Evolutionary conservation across 2,888 invertebrate genomes (phyloP).

Genomic region (Leucoma salicis): DNA sequence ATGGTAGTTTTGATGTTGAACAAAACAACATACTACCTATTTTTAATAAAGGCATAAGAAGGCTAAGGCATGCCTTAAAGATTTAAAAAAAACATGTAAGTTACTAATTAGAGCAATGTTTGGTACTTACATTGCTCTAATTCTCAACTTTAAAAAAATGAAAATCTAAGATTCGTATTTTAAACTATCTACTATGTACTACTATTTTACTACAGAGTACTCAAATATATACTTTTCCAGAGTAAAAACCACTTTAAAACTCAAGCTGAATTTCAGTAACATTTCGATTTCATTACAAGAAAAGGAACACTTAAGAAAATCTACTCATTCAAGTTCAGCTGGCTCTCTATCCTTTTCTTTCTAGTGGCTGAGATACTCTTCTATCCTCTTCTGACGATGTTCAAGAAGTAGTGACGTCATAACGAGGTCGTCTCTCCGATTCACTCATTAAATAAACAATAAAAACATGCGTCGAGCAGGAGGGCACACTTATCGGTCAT

Average conservation of each 20-base stretch:
- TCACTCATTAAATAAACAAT: slow-evolving; percentile 80
- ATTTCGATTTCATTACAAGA: slow-evolving; percentile 62
- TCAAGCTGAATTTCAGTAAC: slow-evolving; percentile 40
- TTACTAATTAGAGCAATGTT: no score
- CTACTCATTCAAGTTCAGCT: slow-evolving; percentile 67
- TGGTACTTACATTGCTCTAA: no score
- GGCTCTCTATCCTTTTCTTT: slow-evolving; percentile 45
- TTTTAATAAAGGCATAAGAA: no score
- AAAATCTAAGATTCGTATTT: no score
- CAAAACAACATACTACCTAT: no score
- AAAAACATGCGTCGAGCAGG: slow-evolving; percentile 45
- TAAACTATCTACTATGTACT: no score
- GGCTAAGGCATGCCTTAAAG: no score
- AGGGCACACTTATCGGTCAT: slow-evolving; percentile 23
- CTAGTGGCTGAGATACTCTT: slow-evolving; percentile 23
- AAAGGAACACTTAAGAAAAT: slow-evolving; percentile 60
- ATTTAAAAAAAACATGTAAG: no score
- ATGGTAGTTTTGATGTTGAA: no score
- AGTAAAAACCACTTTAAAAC: slow-evolving; percentile 36
- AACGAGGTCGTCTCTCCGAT: slow-evolving; percentile 73
- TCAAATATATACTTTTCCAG: background rate
- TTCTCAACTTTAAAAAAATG: no score
- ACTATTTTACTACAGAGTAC: background rate
- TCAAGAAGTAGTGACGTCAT: slow-evolving; percentile 73
- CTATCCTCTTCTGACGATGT: slow-evolving; percentile 50